phyloP scores from a whole-genome alignment of 2,888 invertebrate genomes.

The Cyclophora punctaria region DNA sequence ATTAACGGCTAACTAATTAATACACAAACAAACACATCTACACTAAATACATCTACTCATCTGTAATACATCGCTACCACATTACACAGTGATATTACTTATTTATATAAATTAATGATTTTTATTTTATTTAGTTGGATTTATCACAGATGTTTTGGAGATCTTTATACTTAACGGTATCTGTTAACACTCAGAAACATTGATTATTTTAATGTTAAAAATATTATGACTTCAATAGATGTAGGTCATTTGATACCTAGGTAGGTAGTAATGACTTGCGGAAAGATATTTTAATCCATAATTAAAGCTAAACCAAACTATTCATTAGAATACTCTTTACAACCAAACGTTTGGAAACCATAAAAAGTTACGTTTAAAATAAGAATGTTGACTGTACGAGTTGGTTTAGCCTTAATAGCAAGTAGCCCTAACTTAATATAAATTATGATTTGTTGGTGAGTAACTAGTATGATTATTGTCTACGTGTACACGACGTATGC shows the following conservation, averaged over 20 bases:
- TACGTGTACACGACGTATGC: conserved; percentile 56
- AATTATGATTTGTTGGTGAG: too few relatives aligned
- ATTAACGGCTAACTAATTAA: not conserved
- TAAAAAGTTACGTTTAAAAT: too few relatives aligned
- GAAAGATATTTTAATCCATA: too few relatives aligned
- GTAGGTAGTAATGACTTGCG: too few relatives aligned
- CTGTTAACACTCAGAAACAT: conserved; percentile 33
- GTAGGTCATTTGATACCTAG: too few relatives aligned
- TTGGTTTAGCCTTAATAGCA: too few relatives aligned
- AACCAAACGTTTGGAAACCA: too few relatives aligned
- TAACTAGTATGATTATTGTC: not conserved
- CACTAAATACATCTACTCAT: not conserved
- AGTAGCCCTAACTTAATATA: too few relatives aligned
- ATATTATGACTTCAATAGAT: conserved; percentile 28
- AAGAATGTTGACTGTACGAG: too few relatives aligned
- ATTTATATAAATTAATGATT: conserved; percentile 62
- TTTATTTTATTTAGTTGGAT: conserved; percentile 59
- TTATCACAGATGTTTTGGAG: conserved; percentile 74
- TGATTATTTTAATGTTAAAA: conserved; percentile 31
- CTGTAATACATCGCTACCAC: conserved; percentile 2
- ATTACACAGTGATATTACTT: conserved; percentile 36
- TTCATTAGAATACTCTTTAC: too few relatives aligned
- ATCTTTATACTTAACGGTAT: conserved; percentile 69
- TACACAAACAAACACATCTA: not conserved
- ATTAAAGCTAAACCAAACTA: too few relatives aligned